Evolutionary conservation across 2,888 invertebrate species (phyloP), one percentile per base, ranked within the genome.

Genomic region (Hyalella azteca): DNA sequence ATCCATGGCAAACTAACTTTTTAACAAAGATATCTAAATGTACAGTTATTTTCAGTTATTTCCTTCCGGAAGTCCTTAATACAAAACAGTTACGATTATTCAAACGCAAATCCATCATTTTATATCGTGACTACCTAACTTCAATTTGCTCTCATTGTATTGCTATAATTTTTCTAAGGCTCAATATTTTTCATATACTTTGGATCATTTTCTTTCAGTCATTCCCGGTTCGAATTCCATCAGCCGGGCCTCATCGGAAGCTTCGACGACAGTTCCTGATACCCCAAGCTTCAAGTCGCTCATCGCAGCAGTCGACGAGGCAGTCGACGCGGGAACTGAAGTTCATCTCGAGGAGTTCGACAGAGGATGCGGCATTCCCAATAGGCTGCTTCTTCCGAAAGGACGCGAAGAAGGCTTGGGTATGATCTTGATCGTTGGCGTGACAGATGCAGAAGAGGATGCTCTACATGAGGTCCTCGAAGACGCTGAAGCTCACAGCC

Each of bases 221-320:
- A 89, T 88, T 40, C 89, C 90, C 81, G 94, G 94, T 29, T 88
- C 90, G 86, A 94, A 93, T 87, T 89, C 89, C 15, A 90, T 94
- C 85, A 89, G 91, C 41, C 92, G 94, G 85, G 91, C 90, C 87
- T 93, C 93, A 73, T 87, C 90, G 59, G 92, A 94, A 78, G 92
- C 92, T 88, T 89, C 90, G 86, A 91, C 91, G 87, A 90, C 91
- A 83, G 89, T 90, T 73, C 89, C 90, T 78, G 93, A 94, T 87
- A 40, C 54, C 22, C 78, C 78, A 26, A 79, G 81, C 78, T 75
- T 81, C 32, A 32, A 79, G 13, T 49, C 59, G 5, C 78, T 81
- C 29, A 77, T 73, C 36, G 39, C 29, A 13, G 54, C 45, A 39
- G 29, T 81, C 32, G 78, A 83, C 1, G 75, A 36, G 19, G 82